These are phyloP conservation scores for Fopius arisanus DNA, from an alignment of 1,140 invertebrate genomes.

Conservation along the genomic window DNA sequence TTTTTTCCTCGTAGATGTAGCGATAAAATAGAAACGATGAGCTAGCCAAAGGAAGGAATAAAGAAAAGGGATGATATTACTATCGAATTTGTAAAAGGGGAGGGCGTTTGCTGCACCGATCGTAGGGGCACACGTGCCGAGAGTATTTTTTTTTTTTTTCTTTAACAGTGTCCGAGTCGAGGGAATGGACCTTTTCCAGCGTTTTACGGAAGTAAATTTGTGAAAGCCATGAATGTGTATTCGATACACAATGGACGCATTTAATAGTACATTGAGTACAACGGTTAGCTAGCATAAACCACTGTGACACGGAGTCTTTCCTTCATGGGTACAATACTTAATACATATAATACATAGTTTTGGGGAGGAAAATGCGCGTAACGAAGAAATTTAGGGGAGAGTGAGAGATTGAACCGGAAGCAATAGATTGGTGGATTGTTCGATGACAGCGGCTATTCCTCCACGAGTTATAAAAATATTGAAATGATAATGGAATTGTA, in stretches of 20 bases:
- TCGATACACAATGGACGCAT: slow-evolving; percentile 50
- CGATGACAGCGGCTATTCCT: neutral
- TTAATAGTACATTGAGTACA: slow-evolving; percentile 59
- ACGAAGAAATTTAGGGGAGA: slow-evolving; percentile 8
- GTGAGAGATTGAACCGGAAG: neutral
- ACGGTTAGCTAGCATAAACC: slow-evolving; percentile 32
- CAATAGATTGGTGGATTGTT: slow-evolving; percentile 27
- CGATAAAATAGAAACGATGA: slow-evolving; percentile 17
- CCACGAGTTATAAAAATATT: slow-evolving; percentile 48
- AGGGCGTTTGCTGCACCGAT: slow-evolving; percentile 18
- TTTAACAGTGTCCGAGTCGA: slow-evolving; percentile 15
- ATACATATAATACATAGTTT: neutral
- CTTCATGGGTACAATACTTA: slow-evolving; percentile 18
- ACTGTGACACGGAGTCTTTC: slow-evolving; percentile 32
- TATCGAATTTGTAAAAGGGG: slow-evolving; percentile 41
- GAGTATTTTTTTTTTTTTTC: slow-evolving; percentile 21
- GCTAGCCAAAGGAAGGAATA: slow-evolving; percentile 6
- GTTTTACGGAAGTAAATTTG: slow-evolving; percentile 51
- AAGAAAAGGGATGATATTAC: slow-evolving; percentile 41
- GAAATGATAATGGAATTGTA: slow-evolving; percentile 27
- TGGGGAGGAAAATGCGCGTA: slow-evolving; percentile 23
- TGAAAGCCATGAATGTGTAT: slow-evolving; percentile 46
- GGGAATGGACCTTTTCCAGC: slow-evolving; percentile 26
- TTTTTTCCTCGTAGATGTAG: neutral
- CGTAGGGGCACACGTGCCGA: slow-evolving; percentile 41